Conservation (phyloP, 2,888 invertebrate genomes). For the Congeria kusceri region DNA sequence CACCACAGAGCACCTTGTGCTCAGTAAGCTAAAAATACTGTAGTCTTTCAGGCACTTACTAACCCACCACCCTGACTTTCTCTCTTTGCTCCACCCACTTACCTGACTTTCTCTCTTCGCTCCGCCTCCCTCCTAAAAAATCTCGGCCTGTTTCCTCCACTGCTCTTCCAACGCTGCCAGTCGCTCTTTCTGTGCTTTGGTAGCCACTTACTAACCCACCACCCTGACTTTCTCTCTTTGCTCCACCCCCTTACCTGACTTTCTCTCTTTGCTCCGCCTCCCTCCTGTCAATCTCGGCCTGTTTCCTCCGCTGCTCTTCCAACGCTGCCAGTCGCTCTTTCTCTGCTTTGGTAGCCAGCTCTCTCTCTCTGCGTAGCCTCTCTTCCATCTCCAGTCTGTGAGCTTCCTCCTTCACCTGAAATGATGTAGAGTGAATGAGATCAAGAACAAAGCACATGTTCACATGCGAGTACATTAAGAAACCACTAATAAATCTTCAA, state of each 20-base stretch:
- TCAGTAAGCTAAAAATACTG: too few species aligned
- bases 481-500: too few species aligned
- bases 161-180: slow-evolving; percentile 39
- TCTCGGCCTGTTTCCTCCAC: slow-evolving; percentile 37
- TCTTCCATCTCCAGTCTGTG: slow-evolving; percentile 11
- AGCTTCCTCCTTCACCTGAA: too few species aligned
- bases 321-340: slow-evolving; percentile 40
- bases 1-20: too few species aligned
- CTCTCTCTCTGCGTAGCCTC: slow-evolving; percentile 32
- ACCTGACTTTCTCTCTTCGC: neutral
- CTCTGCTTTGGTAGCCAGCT: slow-evolving; percentile 32
- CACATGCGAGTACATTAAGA: too few species aligned
- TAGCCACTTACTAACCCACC: slow-evolving; percentile 8
- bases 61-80: neutral
- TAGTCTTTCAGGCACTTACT: too few species aligned
- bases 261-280: slow-evolving; percentile 49
- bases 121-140: too few species aligned
- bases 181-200: slow-evolving; percentile 40
- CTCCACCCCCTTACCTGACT: slow-evolving; percentile 49
- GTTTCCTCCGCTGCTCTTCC: slow-evolving; percentile 38
- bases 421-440: too few species aligned
- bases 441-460: too few species aligned
- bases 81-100: slow-evolving; percentile 30
- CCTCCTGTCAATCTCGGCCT: slow-evolving; percentile 50
- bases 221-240: too few species aligned